These are phyloP conservation scores for Chrysopa pallens DNA, from an alignment of 1,140 invertebrate genomes.

Conservation along the genomic window DNA sequence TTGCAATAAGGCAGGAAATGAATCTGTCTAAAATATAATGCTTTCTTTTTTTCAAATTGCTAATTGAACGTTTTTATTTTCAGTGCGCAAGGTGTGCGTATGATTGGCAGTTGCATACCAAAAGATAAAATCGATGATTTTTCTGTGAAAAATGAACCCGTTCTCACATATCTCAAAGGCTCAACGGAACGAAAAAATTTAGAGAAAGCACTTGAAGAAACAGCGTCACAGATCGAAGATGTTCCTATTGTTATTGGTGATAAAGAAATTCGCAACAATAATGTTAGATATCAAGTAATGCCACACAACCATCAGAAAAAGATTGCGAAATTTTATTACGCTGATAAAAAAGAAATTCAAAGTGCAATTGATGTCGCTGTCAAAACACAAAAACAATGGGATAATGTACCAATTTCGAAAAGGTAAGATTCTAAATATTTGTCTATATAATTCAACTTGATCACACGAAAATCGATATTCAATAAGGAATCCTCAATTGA, in stretches of 20 bases:
- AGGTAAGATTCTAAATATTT: slow-evolving; percentile 18
- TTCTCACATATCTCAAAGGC: slow-evolving; percentile 62
- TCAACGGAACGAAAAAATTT: slow-evolving; percentile 66
- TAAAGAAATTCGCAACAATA: slow-evolving; percentile 60
- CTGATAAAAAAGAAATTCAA: slow-evolving; percentile 62
- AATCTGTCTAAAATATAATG: too few relatives aligned
- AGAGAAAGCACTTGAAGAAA: slow-evolving; percentile 49
- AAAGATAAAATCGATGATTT: slow-evolving; percentile 30
- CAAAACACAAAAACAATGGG: slow-evolving; percentile 71
- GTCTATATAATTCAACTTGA: too few relatives aligned
- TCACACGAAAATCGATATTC: too few relatives aligned
- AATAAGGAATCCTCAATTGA: too few relatives aligned
- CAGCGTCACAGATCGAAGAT: slow-evolving; percentile 48
- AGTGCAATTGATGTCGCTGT: slow-evolving; percentile 70
- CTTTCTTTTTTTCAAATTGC: too few relatives aligned
- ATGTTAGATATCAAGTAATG: slow-evolving; percentile 60
- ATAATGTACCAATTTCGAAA: slow-evolving; percentile 57
- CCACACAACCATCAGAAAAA: slow-evolving; percentile 78
- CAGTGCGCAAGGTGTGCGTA: too few relatives aligned
- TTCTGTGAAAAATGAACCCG: slow-evolving; percentile 59
- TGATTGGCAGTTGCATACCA: too few relatives aligned
- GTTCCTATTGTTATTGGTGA: slow-evolving; percentile 86
- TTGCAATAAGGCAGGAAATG: too few relatives aligned
- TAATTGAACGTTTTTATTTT: too few relatives aligned
- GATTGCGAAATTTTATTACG: slow-evolving; percentile 84